Conservation (phyloP, 2,797 vertebrate genomes). For the Halcyon smyrnensis region DNA sequence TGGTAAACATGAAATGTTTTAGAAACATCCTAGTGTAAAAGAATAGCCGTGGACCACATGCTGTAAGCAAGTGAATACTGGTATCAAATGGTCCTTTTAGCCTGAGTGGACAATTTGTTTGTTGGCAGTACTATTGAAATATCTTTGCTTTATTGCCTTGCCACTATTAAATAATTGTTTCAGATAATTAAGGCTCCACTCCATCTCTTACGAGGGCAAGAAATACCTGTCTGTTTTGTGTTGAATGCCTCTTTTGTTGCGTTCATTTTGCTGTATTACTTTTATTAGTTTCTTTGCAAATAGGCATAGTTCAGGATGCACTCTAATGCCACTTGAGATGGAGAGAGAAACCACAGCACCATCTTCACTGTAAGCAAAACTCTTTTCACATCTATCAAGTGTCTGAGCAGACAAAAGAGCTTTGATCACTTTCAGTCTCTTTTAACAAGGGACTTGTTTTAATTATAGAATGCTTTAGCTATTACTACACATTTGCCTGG, state of each 20-base stretch:
- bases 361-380: conserved; percentile 40
- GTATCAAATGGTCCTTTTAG: not conserved
- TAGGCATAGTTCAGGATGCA: not conserved
- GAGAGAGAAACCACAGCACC: conserved; percentile 54
- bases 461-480: conserved; percentile 73
- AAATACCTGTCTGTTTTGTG: not conserved
- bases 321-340: not conserved
- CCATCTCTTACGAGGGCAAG: not conserved
- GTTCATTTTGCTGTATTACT: not conserved
- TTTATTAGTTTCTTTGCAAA: not conserved
- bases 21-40: not conserved
- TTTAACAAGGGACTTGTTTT: conserved; percentile 74
- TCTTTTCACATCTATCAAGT: conserved; percentile 57
- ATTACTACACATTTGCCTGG: conserved; percentile 68
- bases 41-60: not conserved
- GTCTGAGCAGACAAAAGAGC: conserved; percentile 64
- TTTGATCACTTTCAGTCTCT: conserved; percentile 68
- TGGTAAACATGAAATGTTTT: not conserved
- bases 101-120: not conserved
- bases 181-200: not conserved
- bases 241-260: not conserved
- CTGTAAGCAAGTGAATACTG: not conserved
- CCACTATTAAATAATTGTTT: not conserved
- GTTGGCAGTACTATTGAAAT: not conserved
- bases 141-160: not conserved